Evolutionary conservation across 2,888 invertebrate species (phyloP).

Genomic region (Himalopsyche tibetana): DNA sequence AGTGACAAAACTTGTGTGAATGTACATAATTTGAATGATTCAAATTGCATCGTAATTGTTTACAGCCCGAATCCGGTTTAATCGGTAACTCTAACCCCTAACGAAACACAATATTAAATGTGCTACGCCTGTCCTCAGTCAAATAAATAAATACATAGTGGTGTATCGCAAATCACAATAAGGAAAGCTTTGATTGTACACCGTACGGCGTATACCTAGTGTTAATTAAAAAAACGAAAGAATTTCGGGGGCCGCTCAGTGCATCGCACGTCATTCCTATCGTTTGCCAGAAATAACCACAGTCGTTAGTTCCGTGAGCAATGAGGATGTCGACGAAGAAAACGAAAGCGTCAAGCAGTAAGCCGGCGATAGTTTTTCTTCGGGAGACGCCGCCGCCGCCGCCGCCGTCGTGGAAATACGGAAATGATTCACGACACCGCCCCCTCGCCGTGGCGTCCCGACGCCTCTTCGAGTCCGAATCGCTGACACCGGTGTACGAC

Average conservation of each 20-base stretch:
- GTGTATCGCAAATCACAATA: too few species aligned
- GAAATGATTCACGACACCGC: slow-evolving; percentile 52
- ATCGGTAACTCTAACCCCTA: too few species aligned
- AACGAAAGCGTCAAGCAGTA: neutral
- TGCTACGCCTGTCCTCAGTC: too few species aligned
- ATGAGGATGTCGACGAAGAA: neutral
- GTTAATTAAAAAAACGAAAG: neutral
- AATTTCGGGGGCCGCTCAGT: neutral
- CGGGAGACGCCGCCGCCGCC: slow-evolving; percentile 43
- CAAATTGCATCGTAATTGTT: too few species aligned
- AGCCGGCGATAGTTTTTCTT: neutral
- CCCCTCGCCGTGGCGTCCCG: slow-evolving; percentile 45
- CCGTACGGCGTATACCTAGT: too few species aligned
- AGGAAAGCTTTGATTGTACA: too few species aligned
- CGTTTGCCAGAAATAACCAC: neutral
- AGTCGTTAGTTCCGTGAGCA: slow-evolving; percentile 10
- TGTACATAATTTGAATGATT: too few species aligned
- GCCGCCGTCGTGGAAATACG: slow-evolving; percentile 47
- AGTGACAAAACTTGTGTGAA: too few species aligned
- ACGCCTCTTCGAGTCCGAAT: slow-evolving; percentile 17
- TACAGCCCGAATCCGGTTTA: too few species aligned
- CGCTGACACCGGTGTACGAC: neutral
- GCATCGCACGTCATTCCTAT: neutral
- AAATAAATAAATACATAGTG: too few species aligned
- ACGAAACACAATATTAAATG: too few species aligned